Base-by-base conservation (phyloP, 2,888 invertebrate genomes). In the Iselma pallidipennis region DNA sequence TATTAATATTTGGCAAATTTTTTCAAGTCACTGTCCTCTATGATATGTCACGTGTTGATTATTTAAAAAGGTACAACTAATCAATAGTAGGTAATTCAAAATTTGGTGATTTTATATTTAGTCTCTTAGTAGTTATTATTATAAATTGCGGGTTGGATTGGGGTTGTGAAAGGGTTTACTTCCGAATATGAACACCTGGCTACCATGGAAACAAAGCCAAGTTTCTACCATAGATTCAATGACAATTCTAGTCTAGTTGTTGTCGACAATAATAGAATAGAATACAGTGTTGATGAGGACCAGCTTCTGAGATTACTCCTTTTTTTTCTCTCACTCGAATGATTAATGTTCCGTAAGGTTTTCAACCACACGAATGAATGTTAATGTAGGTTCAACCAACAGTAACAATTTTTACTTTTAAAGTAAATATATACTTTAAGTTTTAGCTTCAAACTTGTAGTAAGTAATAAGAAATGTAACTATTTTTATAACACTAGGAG, bases 1-100 rank as follows among this genome's bases (percentile, higher is more conserved):
- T 68, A 65, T 68, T 66, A 64, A 62, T 66, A 66, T 66, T 25
- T 57, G 54, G 69, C 59, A 65, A 66, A 55, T 62, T 57, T 64
- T 55, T 14, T 10, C 21, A 37, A 42, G 42, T 42, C 37, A 37
- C 6, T 37, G 37, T 5, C 52, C 53, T 56, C 31, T 51, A 45
- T n/a, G 12, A 16, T 49, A 33, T 42, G 21, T 59, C 55, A 55
- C 55, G 37, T 59, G 49, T 52, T 21, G 26, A 52, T 52, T 25
- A 52, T 37, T 37, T 16, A 4, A 42, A 21, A 21, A 42, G 42
- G 21, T 9, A 42, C 42, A 42, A 42, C 19, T 19, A 12, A 1
- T 21, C 42, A 42, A 21, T 42, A 21, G 19, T 42, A 16, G 9
- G 16, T 37, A 37, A 37, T 16, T 37, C 16, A 7, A 37, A 16